Evolutionary conservation across 2,888 invertebrate species (phyloP).

Genomic region (Acrobasis consociella): DNA sequence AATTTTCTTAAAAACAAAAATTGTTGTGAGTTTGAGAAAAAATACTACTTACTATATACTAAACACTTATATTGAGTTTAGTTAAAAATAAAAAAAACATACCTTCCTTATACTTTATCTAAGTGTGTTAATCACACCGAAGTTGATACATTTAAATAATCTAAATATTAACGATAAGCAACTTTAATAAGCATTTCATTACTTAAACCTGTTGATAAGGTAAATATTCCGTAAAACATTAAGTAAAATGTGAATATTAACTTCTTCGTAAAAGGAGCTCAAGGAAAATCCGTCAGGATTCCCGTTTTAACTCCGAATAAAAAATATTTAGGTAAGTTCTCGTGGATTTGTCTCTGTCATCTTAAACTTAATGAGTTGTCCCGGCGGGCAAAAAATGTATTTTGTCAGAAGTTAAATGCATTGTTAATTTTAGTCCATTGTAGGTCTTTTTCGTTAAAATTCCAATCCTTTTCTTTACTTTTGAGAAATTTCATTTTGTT

Average conservation of each 20-base stretch:
- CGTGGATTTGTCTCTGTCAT: conserved; percentile 16
- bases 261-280: conserved; percentile 7
- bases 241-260: neutral
- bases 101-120: too few relatives aligned
- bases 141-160: too few relatives aligned
- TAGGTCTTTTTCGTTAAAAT: neutral
- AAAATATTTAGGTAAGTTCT: conserved; percentile 2
- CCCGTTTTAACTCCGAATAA: neutral
- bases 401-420: conserved; percentile 15
- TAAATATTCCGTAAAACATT: conserved; percentile 2
- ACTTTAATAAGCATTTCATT: too few relatives aligned
- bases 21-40: too few relatives aligned
- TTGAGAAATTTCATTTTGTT: neutral
- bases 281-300: conserved; percentile 5
- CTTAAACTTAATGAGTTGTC: conserved; percentile 20
- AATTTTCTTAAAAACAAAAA: too few relatives aligned
- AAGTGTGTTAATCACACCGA: too few relatives aligned
- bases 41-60: too few relatives aligned
- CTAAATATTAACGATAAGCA: too few relatives aligned
- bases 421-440: neutral
- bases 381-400: neutral
- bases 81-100: too few relatives aligned
- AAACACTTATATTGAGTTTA: too few relatives aligned
- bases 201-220: neutral
- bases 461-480: neutral